A percentile compares a stretch with the other conserved stretches of the same genome.
These are phyloP conservation scores for Condylura cristata DNA, from an alignment of 2,113 vertebrate species.

Conservation along the genomic window DNA sequence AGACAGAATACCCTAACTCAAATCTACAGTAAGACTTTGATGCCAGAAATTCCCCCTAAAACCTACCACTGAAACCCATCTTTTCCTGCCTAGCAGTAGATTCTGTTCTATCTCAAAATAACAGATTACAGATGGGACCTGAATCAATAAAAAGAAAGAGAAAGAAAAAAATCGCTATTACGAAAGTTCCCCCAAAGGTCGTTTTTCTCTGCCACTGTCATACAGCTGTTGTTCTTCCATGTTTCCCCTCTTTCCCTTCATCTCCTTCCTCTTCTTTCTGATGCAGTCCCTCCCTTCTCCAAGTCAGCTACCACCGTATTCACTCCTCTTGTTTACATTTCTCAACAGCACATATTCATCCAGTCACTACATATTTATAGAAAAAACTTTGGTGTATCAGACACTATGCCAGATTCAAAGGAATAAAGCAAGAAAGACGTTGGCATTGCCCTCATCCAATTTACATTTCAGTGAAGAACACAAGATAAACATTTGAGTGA, in stretches of 20 bases:
- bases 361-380: neutral
- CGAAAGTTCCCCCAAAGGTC: neutral
- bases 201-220: neutral
- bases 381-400: neutral
- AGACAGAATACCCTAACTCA: neutral
- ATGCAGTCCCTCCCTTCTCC: neutral
- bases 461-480: neutral
- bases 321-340: neutral
- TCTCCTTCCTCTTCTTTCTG: neutral
- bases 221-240: neutral
- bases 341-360: neutral
- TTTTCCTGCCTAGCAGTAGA: neutral
- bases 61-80: neutral
- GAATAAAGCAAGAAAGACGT: neutral
- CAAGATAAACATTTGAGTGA: neutral
- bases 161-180: neutral
- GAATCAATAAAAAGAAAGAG: neutral
- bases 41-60: neutral
- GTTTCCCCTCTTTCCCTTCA: neutral
- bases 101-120: neutral
- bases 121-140: neutral
- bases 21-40: neutral
- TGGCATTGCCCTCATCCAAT: neutral
- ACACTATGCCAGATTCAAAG: neutral
- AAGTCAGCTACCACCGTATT: neutral